Percentiles rank a stretch among this genome's conserved stretches.
Conservation (phyloP, 2,888 invertebrate genomes). For the Perizoma affinitatum region DNA sequence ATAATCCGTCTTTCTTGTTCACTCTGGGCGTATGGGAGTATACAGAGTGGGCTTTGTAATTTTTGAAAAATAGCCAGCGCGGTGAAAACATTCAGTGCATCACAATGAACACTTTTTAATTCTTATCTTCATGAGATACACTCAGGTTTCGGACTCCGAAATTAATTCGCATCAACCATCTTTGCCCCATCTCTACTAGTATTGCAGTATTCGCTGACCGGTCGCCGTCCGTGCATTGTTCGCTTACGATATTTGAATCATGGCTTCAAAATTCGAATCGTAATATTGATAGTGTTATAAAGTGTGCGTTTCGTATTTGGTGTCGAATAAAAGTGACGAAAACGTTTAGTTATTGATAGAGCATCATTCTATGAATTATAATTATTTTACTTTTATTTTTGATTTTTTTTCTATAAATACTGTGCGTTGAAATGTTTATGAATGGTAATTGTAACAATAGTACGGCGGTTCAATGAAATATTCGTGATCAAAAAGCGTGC, state of each 20-base stretch:
- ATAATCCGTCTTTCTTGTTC: no score
- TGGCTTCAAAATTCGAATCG: slow-evolving; percentile 38
- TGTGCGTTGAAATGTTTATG: no score
- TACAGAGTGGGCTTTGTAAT: no score
- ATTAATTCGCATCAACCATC: not conserved
- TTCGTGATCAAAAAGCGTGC: slow-evolving; percentile 65
- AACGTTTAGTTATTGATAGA: slow-evolving; percentile 12
- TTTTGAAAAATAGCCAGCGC: no score
- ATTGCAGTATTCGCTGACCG: slow-evolving; percentile 17
- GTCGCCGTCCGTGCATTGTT: slow-evolving; percentile 48
- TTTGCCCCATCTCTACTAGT: slow-evolving; percentile 21
- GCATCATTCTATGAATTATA: not conserved
- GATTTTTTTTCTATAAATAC: no score
- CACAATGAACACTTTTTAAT: not conserved
- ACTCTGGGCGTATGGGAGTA: no score
- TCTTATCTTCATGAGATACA: not conserved
- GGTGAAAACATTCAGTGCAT: no score
- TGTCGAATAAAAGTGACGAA: slow-evolving; percentile 15
- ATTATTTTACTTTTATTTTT: no score
- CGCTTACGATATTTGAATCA: slow-evolving; percentile 45
- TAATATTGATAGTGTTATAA: slow-evolving; percentile 30
- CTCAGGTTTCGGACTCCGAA: not conserved
- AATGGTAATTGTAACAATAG: no score
- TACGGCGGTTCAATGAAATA: slow-evolving; percentile 32
- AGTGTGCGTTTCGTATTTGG: slow-evolving; percentile 18